These are phyloP conservation scores for Siniperca knerii DNA, from an alignment of 2,113 vertebrate species.

Conservation along the genomic window DNA sequence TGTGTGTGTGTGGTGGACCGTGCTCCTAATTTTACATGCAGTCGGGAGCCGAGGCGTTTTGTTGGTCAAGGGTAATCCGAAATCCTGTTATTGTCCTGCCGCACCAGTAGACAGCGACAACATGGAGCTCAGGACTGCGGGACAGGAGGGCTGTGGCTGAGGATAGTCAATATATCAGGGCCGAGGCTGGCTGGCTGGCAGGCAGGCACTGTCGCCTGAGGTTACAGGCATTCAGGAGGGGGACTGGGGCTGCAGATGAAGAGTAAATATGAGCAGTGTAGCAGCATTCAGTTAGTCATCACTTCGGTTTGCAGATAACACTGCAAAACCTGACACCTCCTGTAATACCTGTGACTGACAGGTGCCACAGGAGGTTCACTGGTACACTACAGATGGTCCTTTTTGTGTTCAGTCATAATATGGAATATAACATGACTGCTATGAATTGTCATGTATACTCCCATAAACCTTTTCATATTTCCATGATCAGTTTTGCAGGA, in stretches of 20 bases:
- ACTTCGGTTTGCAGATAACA: conserved; percentile 1
- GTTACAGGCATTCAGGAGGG: conserved; percentile 60
- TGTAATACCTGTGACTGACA: conserved; percentile 39
- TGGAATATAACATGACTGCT: not conserved
- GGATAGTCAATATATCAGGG: conserved; percentile 62
- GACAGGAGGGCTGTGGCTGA: conserved; percentile 74
- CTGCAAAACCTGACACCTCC: conserved; percentile 22
- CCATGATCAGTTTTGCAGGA: not conserved
- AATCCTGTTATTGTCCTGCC: conserved; percentile 79
- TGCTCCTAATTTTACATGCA: conserved; percentile 72
- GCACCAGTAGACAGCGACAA: conserved; percentile 76
- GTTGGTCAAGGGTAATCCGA: conserved; percentile 83
- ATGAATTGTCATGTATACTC: not conserved
- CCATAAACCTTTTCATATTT: conserved; percentile 9
- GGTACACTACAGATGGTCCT: conserved; percentile 6
- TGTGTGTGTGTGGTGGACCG: conserved; percentile 27
- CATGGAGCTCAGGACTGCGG: conserved; percentile 75
- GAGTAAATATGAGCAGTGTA: conserved; percentile 32
- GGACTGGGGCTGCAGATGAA: conserved; percentile 42
- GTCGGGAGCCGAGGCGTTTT: conserved; percentile 66
- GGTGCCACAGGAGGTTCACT: conserved; percentile 30
- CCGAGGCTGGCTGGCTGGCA: conserved; percentile 58
- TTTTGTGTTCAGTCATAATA: not conserved
- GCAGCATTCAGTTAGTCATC: conserved; percentile 35
- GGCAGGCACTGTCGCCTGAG: conserved; percentile 65